Percentiles rank a stretch among this genome's conserved stretches.
Conservation (phyloP, 2,888 invertebrate species). For the Drosophila percnosoma region DNA sequence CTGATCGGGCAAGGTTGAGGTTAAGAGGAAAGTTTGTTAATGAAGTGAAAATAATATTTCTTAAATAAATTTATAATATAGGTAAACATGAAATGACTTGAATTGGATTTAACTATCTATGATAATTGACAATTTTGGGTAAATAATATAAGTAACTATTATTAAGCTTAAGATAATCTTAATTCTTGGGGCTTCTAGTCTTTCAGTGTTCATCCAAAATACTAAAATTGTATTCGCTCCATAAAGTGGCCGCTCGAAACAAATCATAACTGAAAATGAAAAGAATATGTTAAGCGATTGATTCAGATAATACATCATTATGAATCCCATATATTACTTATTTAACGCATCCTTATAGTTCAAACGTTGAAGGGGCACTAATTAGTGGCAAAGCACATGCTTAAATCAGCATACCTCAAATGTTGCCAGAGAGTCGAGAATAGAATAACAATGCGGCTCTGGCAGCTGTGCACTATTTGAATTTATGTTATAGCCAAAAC, state of each 20-base stretch:
- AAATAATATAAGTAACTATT: not conserved
- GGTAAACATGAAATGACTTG: not conserved
- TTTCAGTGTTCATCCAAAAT: too few species aligned
- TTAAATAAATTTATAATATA: not conserved
- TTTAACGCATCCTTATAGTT: accelerated
- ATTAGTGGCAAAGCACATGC: not conserved
- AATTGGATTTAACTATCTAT: not conserved
- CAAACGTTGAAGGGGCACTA: too few species aligned
- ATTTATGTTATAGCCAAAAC: conserved; percentile 77
- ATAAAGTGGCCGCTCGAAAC: not conserved
- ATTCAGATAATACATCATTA: too few species aligned
- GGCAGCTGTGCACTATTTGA: conserved; percentile 62
- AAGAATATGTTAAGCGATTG: not conserved
- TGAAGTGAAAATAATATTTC: not conserved
- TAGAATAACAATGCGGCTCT: conserved; percentile 17
- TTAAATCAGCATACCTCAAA: conserved; percentile 15
- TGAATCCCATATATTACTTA: not conserved
- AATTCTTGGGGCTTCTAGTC: not conserved
- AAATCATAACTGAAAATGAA: not conserved
- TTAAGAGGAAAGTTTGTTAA: not conserved
- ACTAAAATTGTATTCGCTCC: not conserved
- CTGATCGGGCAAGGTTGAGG: not conserved
- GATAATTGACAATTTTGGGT: not conserved
- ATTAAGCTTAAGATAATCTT: not conserved
- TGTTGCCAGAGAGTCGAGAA: conserved; percentile 2